phyloP scores from a whole-genome alignment of 2,797 vertebrate species.

The Phrynocephalus forsythii region DNA sequence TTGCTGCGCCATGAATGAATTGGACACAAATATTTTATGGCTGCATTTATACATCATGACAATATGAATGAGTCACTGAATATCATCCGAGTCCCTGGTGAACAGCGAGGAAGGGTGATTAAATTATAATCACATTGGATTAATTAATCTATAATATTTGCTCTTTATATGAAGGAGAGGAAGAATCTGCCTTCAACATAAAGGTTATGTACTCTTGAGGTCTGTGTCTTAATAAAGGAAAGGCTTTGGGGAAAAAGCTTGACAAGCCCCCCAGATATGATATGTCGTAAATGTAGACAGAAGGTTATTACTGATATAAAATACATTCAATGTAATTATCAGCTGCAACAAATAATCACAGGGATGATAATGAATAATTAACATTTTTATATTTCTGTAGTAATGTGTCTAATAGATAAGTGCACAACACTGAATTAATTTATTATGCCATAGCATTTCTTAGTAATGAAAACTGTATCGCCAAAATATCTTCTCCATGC shows the following conservation, averaged over 20 bases:
- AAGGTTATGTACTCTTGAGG: conserved; percentile 92
- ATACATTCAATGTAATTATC: conserved; percentile 95
- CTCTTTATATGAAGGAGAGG: conserved; percentile 90
- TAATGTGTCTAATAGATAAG: conserved; percentile 84
- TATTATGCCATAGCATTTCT: conserved; percentile 76
- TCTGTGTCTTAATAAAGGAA: conserved; percentile 94
- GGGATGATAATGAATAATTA: conserved; percentile 96
- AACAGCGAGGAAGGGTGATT: conserved; percentile 92
- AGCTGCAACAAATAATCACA: conserved; percentile 99
- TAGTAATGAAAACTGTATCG: conserved; percentile 83
- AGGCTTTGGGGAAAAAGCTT: conserved; percentile 85
- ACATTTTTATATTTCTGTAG: conserved; percentile 91
- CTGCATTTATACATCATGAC: conserved; percentile 79
- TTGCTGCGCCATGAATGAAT: conserved; percentile 73
- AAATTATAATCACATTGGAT: conserved; percentile 98
- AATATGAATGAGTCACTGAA: conserved; percentile 81
- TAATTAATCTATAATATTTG: conserved; percentile 99
- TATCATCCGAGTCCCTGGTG: conserved; percentile 84
- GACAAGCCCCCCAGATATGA: conserved; percentile 92
- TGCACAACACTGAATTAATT: conserved; percentile 84
- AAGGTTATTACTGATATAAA: conserved; percentile 99
- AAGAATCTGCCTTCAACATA: conserved; percentile 88
- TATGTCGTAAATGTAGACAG: conserved; percentile 91
- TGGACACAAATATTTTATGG: conserved; percentile 79
- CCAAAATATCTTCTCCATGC: conserved; percentile 76